Evolutionary conservation across 2,888 invertebrate genomes (phyloP), one percentile per base, ranked within the genome.

Genomic region (Mechanitis mazaeus): DNA sequence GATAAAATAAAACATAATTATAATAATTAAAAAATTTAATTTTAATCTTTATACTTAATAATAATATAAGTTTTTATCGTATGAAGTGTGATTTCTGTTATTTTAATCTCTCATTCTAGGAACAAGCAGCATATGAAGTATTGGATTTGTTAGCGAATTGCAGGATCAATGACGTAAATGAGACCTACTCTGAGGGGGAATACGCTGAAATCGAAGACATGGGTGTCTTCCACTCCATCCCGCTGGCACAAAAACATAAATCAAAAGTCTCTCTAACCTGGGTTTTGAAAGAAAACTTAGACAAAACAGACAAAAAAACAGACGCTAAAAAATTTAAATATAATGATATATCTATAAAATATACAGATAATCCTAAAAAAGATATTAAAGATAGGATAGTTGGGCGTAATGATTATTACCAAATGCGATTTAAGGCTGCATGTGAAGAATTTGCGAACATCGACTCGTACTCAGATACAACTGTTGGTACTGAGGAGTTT

Each of bases 181-280:
- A 68, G 61, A 69, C 66, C 35, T 75, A 80, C 9, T 77, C 79
- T 1, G 81, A 82, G 65, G 81, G 75, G 7, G 87, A 87, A 68
- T 86, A 89, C 85, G 83, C 83, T 2, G 87, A 88, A 75, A 84
- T 87, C 60, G 73, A 72, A 76, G 86, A 88, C 45, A 91, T 91
- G 91, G 91, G 91, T 60, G 76, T 89, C 59, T 90, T 88, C 87
- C 90, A 90, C 69, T 89, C 91, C 7, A 86, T 89, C 54, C 87
- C 90, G 33, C 72, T 90, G 66, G 78, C 86, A 46, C 83, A 82
- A 54, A 77, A 87, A 33, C 89, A 89, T 72, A 88, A 89, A 70
- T 90, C 94, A 68, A 94, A 94, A 82, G 92, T 94, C 81, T 94
- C 94, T 61, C 88, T 95, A 61, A 94, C 94, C 59, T 95, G 95